Evolutionary conservation across 2,888 invertebrate genomes (phyloP).

Genomic region (Lymantria monacha): DNA sequence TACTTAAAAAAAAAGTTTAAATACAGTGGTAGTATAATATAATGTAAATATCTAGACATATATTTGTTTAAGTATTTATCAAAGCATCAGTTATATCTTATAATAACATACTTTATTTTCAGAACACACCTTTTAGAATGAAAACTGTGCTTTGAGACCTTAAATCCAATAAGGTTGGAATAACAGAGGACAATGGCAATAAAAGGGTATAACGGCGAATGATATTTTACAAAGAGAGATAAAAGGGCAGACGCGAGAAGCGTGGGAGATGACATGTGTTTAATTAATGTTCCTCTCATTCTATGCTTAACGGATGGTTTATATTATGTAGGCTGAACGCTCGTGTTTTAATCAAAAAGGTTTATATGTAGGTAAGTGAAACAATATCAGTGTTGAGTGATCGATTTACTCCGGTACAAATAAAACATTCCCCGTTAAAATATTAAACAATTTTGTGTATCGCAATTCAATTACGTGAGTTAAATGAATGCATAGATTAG

Average conservation of each 20-base stretch:
- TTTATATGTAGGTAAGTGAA: conserved; percentile 12
- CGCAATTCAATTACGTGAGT: conserved; percentile 15
- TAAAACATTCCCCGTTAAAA: neutral
- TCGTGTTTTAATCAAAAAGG: conserved; percentile 27
- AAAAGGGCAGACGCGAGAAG: conserved; percentile 35
- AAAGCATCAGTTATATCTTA: no score
- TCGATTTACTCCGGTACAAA: conserved; percentile 1
- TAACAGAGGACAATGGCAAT: conserved; percentile 28
- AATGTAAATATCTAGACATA: no score
- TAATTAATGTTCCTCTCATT: conserved; percentile 54
- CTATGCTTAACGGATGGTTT: conserved; percentile 40
- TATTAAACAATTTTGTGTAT: conserved; percentile 12
- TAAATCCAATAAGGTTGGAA: conserved; percentile 12
- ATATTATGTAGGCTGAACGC: conserved; percentile 47
- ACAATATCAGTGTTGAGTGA: conserved; percentile 13
- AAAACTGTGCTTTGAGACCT: neutral
- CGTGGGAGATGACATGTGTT: conserved; percentile 60
- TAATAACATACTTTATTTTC: no score
- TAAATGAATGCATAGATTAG: conserved; percentile 6
- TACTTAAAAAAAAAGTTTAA: no score
- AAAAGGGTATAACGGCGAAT: conserved; percentile 34
- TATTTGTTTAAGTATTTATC: no score
- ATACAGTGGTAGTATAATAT: no score
- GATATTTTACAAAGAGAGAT: conserved; percentile 44
- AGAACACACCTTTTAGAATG: neutral